Evolutionary conservation across 2,797 vertebrate genomes (phyloP), one percentile per base, ranked within the genome.

Genomic region (Neomorphus geoffroyi): DNA sequence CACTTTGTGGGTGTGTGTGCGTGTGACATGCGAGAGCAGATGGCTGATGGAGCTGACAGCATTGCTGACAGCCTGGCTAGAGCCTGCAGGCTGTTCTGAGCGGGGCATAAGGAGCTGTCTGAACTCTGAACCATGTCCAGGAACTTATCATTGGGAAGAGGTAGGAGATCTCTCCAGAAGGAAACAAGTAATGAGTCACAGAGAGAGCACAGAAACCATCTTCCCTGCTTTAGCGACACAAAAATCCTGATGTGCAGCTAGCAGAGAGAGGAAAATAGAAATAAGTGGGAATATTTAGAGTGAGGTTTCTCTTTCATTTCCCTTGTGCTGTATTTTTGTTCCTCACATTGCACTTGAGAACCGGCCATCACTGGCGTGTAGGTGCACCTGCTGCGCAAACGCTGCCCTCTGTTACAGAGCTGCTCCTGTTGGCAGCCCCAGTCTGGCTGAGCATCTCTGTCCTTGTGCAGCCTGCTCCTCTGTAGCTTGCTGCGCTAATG

Each of bases 291-390:
- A 81, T 97, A 92, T 92, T 96, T 94, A 94, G 92, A 90, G 51
- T 0, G 7, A 72, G 70, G 84, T 96, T 96, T 96, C 94, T 96
- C 94, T 96, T 96, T 95, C 94, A 93, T 66, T 92, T 97, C 82
- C 11, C 48, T 90, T 12, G 77, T 75, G 62, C 81, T 84, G 89
- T 96, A 87, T 94, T 94, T 96, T 85, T 86, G 32, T 66, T 80
- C 56, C 58, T 74, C 0, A 0, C 33, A 9, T 67, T 92, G 77
- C 56, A 35, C 32, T 94, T 48, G 56, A 90, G 89, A 56, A 33
- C 24, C 50, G 69, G 43, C 58, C 80, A 69, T 62, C 50, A 7
- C 51, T 26, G 64, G 54, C 65, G 41, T 1, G 6, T 65, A 91
- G 91, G 62, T 86, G n/a, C n/a, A 53, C 57, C 30, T 0, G 0